phyloP scores from a whole-genome alignment of 2,888 invertebrate genomes.

The Zhuqinia jingwanae region DNA sequence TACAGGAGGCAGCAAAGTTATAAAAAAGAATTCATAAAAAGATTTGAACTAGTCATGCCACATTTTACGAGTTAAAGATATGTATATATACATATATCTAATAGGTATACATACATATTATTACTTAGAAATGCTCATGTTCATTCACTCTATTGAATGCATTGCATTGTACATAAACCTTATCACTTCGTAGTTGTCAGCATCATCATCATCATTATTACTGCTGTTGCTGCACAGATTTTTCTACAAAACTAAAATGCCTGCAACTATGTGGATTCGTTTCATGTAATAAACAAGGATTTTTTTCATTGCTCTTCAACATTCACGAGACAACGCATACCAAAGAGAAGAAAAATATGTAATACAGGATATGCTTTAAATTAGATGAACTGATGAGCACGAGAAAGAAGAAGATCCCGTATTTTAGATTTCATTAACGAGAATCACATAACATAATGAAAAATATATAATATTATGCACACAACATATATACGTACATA shows the following conservation, averaged over 20 bases:
- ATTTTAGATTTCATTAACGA: constrained; percentile 72
- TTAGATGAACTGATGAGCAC: constrained; percentile 47
- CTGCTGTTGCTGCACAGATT: constrained; percentile 30
- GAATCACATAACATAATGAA: constrained; percentile 55
- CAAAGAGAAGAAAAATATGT: constrained; percentile 64
- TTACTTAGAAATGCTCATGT: too few relatives aligned
- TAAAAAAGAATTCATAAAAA: too few relatives aligned
- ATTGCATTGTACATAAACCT: too few relatives aligned
- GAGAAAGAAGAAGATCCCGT: constrained; percentile 66
- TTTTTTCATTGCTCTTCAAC: constrained; percentile 55
- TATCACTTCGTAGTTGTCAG: too few relatives aligned
- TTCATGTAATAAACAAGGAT: constrained; percentile 39
- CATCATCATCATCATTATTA: not conserved
- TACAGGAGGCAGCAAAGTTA: too few relatives aligned
- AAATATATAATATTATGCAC: constrained; percentile 40
- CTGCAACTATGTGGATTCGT: constrained; percentile 18
- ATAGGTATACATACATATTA: too few relatives aligned
- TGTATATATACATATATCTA: too few relatives aligned
- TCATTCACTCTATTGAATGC: too few relatives aligned
- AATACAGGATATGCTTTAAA: constrained; percentile 68
- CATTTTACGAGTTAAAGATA: not conserved
- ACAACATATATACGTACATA: constrained; percentile 2
- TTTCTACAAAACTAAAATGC: constrained; percentile 35
- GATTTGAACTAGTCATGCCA: constrained; percentile 29
- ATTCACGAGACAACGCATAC: constrained; percentile 63